Evolutionary conservation across 2,113 vertebrate species (phyloP), one percentile per base, ranked within the genome.

Genomic region (Hydrochoerus hydrochaeris): DNA sequence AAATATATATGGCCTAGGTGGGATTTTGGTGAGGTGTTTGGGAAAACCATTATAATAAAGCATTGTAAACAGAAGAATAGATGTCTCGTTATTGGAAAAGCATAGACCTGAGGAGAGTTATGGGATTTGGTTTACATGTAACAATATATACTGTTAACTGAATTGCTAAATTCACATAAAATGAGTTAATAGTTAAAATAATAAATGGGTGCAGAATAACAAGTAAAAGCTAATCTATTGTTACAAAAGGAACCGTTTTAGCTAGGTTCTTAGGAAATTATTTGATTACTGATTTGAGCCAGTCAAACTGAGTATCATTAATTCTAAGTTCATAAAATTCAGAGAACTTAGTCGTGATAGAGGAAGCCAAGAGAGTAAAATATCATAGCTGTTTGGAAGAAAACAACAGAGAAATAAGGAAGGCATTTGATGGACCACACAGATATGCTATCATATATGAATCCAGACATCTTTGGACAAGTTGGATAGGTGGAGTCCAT

Each of bases 401-500:
- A 95, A 88, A n/a, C n/a, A 86, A 65, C 54, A 11, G 7, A 65
- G 4, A 3, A 57, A 0, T 9, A 94, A 49, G 14, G 20, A 86
- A 41, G 1, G 7, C 2, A 46, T 52, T 32, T 20, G 11, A 81
- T 35, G 24, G 28, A 2, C 6, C 2, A 60, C 41, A 2, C 4
- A n/a, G 13, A 12, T 24, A 41, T 7, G 2, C 28, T 5, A 60
- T 2, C 32, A 0, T 26, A 0, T 35, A 13, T 8, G 32, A 24
- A 12, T 86, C 17, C 2, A 38, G 16, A 52, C 19, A 0, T 24
- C 35, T 77, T 28, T 93, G 60, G 6, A 26, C 1, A 63, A 65
- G n/a, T 41, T 52, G 11, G 8, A 49, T 57, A 12, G 49, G 0
- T 44, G 19, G 22, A 6, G 20, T 3, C 46, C 32, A 49, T 4